A percentile compares a stretch with the other conserved stretches of the same genome.
phyloP scores from a whole-genome alignment of 1,140 invertebrate species.

The Amphibalanus amphitrite region DNA sequence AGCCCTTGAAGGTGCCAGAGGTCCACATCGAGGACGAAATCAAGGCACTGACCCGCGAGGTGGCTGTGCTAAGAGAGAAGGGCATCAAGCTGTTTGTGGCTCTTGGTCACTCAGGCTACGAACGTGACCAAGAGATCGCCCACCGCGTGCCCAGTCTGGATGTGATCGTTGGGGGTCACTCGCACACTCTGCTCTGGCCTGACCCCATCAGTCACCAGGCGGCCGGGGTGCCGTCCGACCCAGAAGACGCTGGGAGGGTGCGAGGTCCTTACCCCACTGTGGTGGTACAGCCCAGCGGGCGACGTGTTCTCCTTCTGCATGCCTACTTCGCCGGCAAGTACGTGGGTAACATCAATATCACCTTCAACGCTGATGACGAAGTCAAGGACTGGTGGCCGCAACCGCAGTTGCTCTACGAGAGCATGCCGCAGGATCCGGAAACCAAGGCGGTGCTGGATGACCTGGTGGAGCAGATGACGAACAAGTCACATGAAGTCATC shows the following conservation, averaged over 20 bases:
- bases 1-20: too few species aligned
- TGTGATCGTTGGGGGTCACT: slow-evolving; percentile 31
- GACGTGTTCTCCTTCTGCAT: not conserved
- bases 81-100: slow-evolving; percentile 29
- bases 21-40: too few species aligned
- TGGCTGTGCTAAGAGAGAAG: slow-evolving; percentile 18
- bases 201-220: not conserved
- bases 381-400: not conserved
- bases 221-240: not conserved
- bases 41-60: slow-evolving; percentile 16
- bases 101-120: slow-evolving; percentile 28
- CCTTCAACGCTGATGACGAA: not conserved
- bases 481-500: not conserved
- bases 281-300: not conserved
- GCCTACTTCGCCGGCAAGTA: not conserved
- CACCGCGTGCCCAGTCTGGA: slow-evolving; percentile 26
- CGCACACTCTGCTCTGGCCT: slow-evolving; percentile 26
- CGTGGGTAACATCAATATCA: not conserved
- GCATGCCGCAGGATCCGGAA: not conserved
- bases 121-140: slow-evolving; percentile 25
- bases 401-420: not conserved
- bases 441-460: not conserved
- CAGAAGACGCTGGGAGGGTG: not conserved
- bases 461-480: not conserved
- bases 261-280: not conserved